Base-by-base conservation (phyloP, 2,797 vertebrate genomes). In the Sebastes matsubarae region DNA sequence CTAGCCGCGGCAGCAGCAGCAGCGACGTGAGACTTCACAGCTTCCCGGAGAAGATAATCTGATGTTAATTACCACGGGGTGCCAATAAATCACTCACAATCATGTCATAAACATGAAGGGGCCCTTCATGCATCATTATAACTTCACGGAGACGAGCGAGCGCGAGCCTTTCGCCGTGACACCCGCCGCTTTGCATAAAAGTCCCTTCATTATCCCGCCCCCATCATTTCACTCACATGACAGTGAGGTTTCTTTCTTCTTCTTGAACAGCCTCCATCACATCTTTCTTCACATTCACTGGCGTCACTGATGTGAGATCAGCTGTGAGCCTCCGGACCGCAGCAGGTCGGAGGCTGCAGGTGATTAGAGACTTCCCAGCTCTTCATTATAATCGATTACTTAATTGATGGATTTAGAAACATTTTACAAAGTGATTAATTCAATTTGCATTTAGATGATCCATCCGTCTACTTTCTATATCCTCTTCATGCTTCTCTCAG, bases 91-190 rank as follows among this genome's bases (percentile, higher is more conserved):
- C 90, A 89, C 89, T 89, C 81, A 80, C 85, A 90, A 91, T 88
- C 89, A 87, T 80, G 86, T 90, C 91, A 86, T 87, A 90, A 92
- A 90, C 85, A 89, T 86, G 87, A 91, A 92, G 88, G 87, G 77
- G 85, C 84, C 90, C 91, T 92, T 93, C 90, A 92, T 89, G 89
- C 90, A 85, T 92, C 88, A 85, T 92, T 92, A 91, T 91, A 65
- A 84, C 80, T 76, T 86, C 38, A 73, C 68, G 65, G 80, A 86
- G 82, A 90, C 6, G 81, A 88, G 82, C 57, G n/a, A 63, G 77
- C 13, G 4, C 24, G 10, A 57, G 79, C 46, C 82, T 77, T 81
- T 84, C 27, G 61, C 83, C 80, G 63, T 80, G 83, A 84, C 86
- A 80, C 78, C 59, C 83, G 64, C 64, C 14, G 34, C 79, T 89